phyloP scores from a whole-genome alignment of 2,888 invertebrate species.

The Lasius platythorax region DNA sequence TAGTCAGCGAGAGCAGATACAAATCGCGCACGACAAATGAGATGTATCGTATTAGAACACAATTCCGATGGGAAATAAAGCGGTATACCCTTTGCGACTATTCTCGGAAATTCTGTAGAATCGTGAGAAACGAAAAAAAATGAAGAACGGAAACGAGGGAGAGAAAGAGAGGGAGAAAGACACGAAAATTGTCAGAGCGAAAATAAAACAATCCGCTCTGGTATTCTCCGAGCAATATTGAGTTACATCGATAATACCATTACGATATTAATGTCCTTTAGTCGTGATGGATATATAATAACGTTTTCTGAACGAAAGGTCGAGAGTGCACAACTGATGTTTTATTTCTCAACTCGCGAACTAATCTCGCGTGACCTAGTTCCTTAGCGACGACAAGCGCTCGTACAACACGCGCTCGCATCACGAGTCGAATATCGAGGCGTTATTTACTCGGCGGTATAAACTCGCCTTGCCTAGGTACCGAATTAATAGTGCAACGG shows the following conservation, averaged over 20 bases:
- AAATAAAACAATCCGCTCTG: conserved; percentile 10
- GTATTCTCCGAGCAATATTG: conserved; percentile 5
- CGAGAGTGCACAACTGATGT: background rate
- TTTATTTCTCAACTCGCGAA: background rate
- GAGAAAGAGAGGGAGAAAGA: background rate
- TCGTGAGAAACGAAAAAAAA: background rate
- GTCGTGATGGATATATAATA: background rate
- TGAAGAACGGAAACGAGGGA: background rate
- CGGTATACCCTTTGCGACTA: background rate
- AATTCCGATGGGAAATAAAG: conserved; percentile 26
- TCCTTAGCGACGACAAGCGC: background rate
- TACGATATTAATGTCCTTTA: conserved; percentile 25
- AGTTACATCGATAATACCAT: conserved; percentile 34
- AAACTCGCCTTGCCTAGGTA: conserved; percentile 6
- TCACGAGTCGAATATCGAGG: background rate
- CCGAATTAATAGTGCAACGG: conserved; percentile 46
- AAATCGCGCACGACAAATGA: background rate
- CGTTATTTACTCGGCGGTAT: background rate
- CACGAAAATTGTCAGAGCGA: conserved; percentile 16
- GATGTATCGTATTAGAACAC: conserved; percentile 5
- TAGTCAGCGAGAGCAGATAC: background rate
- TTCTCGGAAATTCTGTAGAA: background rate
- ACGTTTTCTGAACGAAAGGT: background rate
- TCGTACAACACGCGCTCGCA: background rate
- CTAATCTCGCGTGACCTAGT: conserved; percentile 28